phyloP scores from a whole-genome alignment of 2,113 vertebrate genomes.

The Tyto alba region DNA sequence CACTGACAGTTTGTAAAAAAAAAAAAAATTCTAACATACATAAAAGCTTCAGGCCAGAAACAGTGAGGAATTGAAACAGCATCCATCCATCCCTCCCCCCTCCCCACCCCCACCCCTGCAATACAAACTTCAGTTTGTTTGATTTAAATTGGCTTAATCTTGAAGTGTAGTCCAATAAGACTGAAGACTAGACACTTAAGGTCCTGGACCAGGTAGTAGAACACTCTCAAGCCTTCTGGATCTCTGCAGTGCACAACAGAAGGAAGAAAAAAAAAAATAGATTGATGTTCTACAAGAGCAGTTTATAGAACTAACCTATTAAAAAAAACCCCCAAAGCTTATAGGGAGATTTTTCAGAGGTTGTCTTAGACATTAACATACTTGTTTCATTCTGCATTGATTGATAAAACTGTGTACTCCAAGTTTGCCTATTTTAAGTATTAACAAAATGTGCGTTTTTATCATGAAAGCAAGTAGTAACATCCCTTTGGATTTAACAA shows the following conservation, averaged over 20 bases:
- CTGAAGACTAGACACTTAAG: constrained; percentile 99
- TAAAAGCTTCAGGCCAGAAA: constrained; percentile 41
- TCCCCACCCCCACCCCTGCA: not conserved
- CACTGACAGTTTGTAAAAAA: constrained; percentile 41
- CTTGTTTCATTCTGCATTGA: not conserved
- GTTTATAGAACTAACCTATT: not conserved
- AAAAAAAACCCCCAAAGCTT: not conserved
- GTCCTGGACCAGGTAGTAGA: constrained; percentile 98
- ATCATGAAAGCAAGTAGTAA: not conserved
- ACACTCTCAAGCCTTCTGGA: constrained; percentile 95
- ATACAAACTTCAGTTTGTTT: constrained; percentile 36
- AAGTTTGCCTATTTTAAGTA: not conserved
- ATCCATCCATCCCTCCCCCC: too few species aligned
- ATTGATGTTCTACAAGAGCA: not conserved
- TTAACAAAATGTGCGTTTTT: not conserved
- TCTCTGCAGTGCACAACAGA: constrained; percentile 77
- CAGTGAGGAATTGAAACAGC: constrained; percentile 19
- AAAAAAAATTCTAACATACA: constrained; percentile 59
- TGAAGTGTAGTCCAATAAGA: constrained; percentile 98
- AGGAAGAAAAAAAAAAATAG: not conserved
- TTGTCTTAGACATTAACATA: not conserved
- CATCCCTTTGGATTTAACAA: not conserved
- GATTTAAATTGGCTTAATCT: constrained; percentile 97
- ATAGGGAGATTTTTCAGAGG: not conserved
- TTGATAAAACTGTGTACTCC: not conserved